Evolutionary conservation across 2,797 vertebrate genomes (phyloP).

Genomic region (Calcarius lapponicus): DNA sequence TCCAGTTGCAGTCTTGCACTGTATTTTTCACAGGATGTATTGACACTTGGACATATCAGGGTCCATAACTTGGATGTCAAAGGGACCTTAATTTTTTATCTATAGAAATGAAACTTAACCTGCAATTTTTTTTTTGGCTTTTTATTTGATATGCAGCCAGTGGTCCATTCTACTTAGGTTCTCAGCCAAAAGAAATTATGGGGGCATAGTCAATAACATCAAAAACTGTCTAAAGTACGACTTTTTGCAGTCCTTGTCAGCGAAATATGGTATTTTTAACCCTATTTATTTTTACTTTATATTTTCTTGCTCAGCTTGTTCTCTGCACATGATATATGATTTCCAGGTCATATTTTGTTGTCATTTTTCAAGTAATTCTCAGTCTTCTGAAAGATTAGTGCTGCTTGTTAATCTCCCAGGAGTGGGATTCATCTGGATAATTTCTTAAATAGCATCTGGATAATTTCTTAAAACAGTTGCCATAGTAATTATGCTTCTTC

Average conservation of each 20-base stretch:
- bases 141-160: background rate
- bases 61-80: background rate
- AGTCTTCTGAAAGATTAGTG: constrained; percentile 7
- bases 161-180: background rate
- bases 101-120: background rate
- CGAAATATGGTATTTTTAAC: background rate
- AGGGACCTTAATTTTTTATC: background rate
- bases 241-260: background rate
- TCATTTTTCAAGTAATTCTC: constrained; percentile 29
- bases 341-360: background rate
- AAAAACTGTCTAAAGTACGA: background rate
- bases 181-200: background rate
- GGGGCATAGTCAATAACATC: background rate
- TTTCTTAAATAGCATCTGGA: constrained; percentile 9
- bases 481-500: constrained; percentile 9
- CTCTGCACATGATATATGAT: background rate
- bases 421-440: background rate
- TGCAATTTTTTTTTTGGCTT: background rate
- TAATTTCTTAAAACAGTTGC: constrained; percentile 11
- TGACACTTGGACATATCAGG: background rate
- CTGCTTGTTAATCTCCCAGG: constrained; percentile 5
- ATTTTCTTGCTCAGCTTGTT: background rate
- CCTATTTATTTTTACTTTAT: background rate
- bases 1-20: background rate
- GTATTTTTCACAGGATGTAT: background rate